These are phyloP conservation scores for Drosophila atripex DNA, from an alignment of 2,888 invertebrate species.

Conservation along the genomic window DNA sequence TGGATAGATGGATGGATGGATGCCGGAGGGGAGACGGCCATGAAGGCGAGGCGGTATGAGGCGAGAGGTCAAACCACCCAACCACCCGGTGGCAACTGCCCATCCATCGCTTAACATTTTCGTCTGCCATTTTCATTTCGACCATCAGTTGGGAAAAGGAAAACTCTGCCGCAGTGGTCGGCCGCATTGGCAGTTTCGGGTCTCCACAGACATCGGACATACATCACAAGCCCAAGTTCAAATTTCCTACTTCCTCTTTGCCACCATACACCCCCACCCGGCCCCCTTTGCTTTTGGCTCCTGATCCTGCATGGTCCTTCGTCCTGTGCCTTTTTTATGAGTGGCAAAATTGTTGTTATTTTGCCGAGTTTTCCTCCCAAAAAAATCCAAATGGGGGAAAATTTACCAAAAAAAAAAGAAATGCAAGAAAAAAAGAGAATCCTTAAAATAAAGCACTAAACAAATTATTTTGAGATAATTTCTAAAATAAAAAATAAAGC, in stretches of 20 bases:
- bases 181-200: slow-evolving; percentile 64
- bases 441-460: neutral
- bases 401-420: slow-evolving; percentile 11
- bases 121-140: slow-evolving; percentile 71
- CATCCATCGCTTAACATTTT: slow-evolving; percentile 50
- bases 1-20: slow-evolving; percentile 3
- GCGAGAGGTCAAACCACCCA: slow-evolving; percentile 39
- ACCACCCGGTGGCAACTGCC: slow-evolving; percentile 37
- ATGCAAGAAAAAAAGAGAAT: slow-evolving; percentile 24
- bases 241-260: slow-evolving; percentile 62
- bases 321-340: slow-evolving; percentile 65
- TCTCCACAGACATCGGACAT: slow-evolving; percentile 62
- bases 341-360: slow-evolving; percentile 77
- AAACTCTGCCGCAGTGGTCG: slow-evolving; percentile 71
- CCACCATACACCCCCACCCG: slow-evolving; percentile 1
- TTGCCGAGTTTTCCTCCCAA: slow-evolving; percentile 41
- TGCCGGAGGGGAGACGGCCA: neutral
- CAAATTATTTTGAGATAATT: neutral
- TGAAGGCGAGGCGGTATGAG: too few species aligned
- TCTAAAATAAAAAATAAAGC: neutral
- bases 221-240: slow-evolving; percentile 78
- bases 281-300: neutral
- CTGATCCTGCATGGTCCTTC: neutral
- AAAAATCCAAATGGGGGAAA: slow-evolving; percentile 21
- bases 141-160: slow-evolving; percentile 35